Conservation (phyloP, 1,140 invertebrate genomes). For the Physella acuta region DNA sequence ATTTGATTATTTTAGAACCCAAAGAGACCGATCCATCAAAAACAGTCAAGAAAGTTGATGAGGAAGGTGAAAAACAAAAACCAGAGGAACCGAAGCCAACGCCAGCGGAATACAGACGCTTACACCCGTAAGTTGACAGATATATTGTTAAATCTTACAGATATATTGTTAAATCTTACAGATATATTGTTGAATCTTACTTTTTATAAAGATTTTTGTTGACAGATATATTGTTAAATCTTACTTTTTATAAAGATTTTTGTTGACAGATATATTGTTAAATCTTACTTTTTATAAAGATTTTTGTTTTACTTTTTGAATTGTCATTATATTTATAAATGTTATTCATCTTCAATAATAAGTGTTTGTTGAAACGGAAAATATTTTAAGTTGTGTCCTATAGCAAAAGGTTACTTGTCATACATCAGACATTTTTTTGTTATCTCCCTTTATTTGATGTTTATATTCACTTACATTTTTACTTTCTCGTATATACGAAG, state of each 20-base stretch:
- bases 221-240: not conserved
- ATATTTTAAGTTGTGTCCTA: no score
- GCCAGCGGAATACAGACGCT: conserved; percentile 52
- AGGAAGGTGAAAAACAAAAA: conserved; percentile 27
- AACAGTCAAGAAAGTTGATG: conserved; percentile 27
- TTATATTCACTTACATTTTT: no score
- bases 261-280: no score
- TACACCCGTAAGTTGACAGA: conserved; percentile 48
- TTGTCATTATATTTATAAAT: no score
- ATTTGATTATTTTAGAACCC: conserved; percentile 26
- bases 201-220: not conserved
- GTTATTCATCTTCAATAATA: no score
- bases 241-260: not conserved
- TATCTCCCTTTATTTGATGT: no score
- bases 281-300: not conserved
- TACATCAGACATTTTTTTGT: no score
- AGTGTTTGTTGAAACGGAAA: no score
- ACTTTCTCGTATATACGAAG: no score
- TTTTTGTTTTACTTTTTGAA: no score
- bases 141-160: not conserved
- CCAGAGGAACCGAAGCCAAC: conserved; percentile 43
- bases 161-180: not conserved
- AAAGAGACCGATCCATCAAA: conserved; percentile 25
- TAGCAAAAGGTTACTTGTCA: no score
- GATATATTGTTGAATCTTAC: not conserved